Evolutionary conservation across 2,797 vertebrate species (phyloP).

Genomic region (Hippoglossus hippoglossus): DNA sequence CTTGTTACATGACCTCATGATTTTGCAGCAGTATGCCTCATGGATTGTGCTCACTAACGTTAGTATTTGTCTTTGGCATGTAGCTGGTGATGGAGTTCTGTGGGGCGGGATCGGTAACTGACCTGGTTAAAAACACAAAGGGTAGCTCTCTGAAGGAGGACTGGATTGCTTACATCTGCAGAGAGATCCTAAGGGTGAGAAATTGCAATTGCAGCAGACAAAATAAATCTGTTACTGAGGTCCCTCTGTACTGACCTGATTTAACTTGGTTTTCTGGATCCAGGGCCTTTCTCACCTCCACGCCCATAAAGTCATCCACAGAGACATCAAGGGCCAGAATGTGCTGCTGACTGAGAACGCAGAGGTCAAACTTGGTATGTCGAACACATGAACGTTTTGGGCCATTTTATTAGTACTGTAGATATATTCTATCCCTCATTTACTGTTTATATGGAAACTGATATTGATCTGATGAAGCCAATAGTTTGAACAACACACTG

Average conservation of each 20-base stretch:
- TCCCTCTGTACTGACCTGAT: conserved; percentile 7
- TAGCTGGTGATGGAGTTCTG: conserved; percentile 98
- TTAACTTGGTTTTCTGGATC: conserved; percentile 34
- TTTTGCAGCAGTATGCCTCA: background rate
- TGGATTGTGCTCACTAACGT: conserved; percentile 17
- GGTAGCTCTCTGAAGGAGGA: conserved; percentile 94
- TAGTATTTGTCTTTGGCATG: conserved; percentile 49
- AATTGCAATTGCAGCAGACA: background rate
- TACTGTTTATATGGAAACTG: too few species aligned
- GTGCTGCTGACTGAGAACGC: conserved; percentile 95
- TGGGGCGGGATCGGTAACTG: conserved; percentile 93
- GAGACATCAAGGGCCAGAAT: conserved; percentile 97
- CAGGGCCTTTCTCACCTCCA: conserved; percentile 96
- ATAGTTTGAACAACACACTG: too few species aligned
- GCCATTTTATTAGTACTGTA: background rate
- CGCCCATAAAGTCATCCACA: conserved; percentile 94
- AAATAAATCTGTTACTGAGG: conserved; percentile 8
- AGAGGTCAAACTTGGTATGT: conserved; percentile 94
- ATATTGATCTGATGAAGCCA: too few species aligned
- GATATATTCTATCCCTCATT: background rate
- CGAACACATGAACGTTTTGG: background rate
- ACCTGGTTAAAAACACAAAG: conserved; percentile 95
- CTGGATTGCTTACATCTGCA: conserved; percentile 95
- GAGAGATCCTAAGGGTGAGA: conserved; percentile 92
- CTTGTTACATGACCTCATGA: background rate